phyloP scores from a whole-genome alignment of 1,140 invertebrate genomes.

The Papilio glaucus region DNA sequence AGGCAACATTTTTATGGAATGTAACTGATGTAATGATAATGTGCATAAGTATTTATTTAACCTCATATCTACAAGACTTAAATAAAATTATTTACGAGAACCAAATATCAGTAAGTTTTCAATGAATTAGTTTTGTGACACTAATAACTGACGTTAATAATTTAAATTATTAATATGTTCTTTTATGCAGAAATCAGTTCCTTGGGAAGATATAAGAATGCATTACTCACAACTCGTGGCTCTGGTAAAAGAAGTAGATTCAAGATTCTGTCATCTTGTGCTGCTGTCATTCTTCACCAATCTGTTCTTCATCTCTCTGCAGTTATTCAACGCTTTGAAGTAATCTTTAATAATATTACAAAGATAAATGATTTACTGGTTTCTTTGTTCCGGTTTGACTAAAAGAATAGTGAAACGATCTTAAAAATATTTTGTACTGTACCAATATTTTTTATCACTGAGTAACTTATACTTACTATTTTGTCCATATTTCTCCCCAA shows the following conservation, averaged over 20 bases:
- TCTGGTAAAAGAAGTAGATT: constrained; percentile 45
- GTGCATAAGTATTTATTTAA: constrained; percentile 48
- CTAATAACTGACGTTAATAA: neutral
- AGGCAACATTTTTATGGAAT: constrained; percentile 50
- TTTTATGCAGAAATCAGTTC: constrained; percentile 37
- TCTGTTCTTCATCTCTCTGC: constrained; percentile 50
- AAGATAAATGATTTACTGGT: too few relatives aligned
- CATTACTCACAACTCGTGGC: constrained; percentile 43
- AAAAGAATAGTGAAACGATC: too few relatives aligned
- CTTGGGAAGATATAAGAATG: constrained; percentile 43
- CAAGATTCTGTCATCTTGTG: constrained; percentile 43
- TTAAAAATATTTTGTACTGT: too few relatives aligned
- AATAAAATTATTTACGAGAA: constrained; percentile 39
- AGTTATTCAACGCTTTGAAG: constrained; percentile 46
- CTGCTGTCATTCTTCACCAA: constrained; percentile 50
- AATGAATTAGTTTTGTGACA: neutral
- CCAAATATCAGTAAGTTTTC: constrained; percentile 39
- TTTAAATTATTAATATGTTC: neutral
- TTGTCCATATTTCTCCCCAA: too few relatives aligned
- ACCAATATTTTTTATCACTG: too few relatives aligned
- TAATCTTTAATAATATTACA: too few relatives aligned
- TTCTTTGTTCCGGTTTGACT: too few relatives aligned
- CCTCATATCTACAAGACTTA: constrained; percentile 43
- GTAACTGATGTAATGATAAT: constrained; percentile 46
- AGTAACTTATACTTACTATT: too few relatives aligned